These are phyloP conservation scores for Archegozetes longisetosus DNA, from an alignment of 1,140 invertebrate species.

Conservation along the genomic window DNA sequence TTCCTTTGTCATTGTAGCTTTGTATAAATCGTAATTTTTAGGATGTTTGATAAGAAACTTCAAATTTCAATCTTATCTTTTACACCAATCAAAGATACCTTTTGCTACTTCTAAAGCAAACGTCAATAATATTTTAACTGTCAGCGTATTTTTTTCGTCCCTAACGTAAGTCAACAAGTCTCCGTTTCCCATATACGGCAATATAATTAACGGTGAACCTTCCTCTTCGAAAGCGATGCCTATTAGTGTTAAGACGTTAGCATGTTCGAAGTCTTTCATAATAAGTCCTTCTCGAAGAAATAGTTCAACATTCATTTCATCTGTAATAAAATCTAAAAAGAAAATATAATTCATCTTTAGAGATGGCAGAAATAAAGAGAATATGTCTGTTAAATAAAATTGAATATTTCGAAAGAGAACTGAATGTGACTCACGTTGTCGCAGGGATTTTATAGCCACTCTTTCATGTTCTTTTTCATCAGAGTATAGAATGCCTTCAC, in stretches of 20 bases:
- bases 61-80: too few species aligned
- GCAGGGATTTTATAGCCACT: conserved; percentile 34
- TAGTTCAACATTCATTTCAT: too few species aligned
- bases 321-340: too few species aligned
- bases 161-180: conserved; percentile 33
- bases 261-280: conserved; percentile 37
- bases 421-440: too few species aligned
- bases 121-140: conserved; percentile 32
- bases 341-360: too few species aligned
- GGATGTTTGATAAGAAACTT: too few species aligned
- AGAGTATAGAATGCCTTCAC: conserved; percentile 27
- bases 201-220: conserved; percentile 29
- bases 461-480: conserved; percentile 25
- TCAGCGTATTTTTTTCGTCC: conserved; percentile 30
- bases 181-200: conserved; percentile 35
- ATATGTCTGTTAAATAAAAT: too few species aligned
- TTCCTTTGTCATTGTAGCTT: too few species aligned
- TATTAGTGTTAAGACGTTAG: conserved; percentile 32
- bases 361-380: too few species aligned
- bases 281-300: conserved; percentile 36
- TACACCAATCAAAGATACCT: conserved; percentile 26
- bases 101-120: conserved; percentile 34
- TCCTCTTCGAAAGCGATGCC: conserved; percentile 32
- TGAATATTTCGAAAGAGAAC: too few species aligned
- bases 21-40: too few species aligned